Evolutionary conservation across 1,140 invertebrate genomes (phyloP), one percentile per base, ranked within the genome.

Genomic region (Drosophila subobscura): DNA sequence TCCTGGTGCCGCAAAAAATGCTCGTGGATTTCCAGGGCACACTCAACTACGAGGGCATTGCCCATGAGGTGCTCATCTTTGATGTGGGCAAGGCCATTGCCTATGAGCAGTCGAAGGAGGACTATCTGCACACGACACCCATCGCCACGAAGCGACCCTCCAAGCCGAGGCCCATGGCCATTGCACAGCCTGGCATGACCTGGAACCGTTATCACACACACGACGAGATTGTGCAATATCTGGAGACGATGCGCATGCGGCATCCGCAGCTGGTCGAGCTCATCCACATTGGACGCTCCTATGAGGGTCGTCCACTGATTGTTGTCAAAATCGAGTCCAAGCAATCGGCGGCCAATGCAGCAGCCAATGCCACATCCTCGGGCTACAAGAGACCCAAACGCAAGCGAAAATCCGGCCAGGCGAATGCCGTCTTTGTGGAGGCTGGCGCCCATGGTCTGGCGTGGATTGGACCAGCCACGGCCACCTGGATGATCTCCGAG

Each of bases 401-500:
- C 41, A 91, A 89, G n/a, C 66, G 78, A 5, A 80, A 80, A 12
- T 59, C 85, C 0, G 83, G 79, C 0, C 76, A 84, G 67, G 94
- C 94, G 27, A 91, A 91, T 54, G 93, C 93, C 0, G 93, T 95
- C 27, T 94, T 95, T 77, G 91, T 95, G 25, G 95, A 95, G 50
- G 94, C 93, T 14, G 94, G 96, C 1, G 94, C 95, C 56, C 97
- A 97, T 80, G 96, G 95, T 0, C 89, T 96, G 42, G 97, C 97
- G 91, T 98, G 97, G 97, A 96, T 97, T 65, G 93, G 96, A 20
- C 95, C 96, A 1, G 96, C 96, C 0, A 95, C 96, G 1, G 94
- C 95, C 42, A 94, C 96, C 7, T 97, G 95, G 93, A 95, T 97
- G 65, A 91, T 97, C 27, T 94, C 94, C 64, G 94, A 96, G 70